phyloP scores from a whole-genome alignment of 2,113 vertebrate genomes.

The Prochilodus magdalenae region DNA sequence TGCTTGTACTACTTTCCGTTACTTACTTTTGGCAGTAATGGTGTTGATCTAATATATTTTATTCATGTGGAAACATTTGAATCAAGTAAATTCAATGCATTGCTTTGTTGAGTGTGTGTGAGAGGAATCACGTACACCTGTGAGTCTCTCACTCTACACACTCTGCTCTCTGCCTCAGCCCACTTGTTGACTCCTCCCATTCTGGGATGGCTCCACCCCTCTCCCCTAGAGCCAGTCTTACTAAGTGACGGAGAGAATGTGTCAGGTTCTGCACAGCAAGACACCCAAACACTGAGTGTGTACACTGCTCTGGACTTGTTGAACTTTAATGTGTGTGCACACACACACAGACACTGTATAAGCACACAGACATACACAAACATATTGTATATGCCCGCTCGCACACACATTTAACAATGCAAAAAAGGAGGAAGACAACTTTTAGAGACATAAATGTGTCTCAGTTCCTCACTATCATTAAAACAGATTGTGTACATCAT shows the following conservation, averaged over 20 bases:
- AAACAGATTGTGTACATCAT: too few relatives aligned
- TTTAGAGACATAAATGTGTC: not conserved
- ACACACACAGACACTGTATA: not conserved
- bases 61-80: not conserved
- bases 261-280: not conserved
- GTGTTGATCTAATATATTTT: not conserved
- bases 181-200: not conserved
- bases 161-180: slow-evolving; percentile 6
- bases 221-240: not conserved
- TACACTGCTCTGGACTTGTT: not conserved
- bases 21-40: too few relatives aligned
- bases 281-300: slow-evolving; percentile 1
- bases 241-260: not conserved
- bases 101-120: slow-evolving; percentile 31
- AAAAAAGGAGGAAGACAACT: not conserved
- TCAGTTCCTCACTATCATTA: too few relatives aligned
- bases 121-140: slow-evolving; percentile 50
- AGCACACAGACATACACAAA: not conserved
- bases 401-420: not conserved
- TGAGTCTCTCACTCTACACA: not conserved
- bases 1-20: too few relatives aligned
- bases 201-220: not conserved
- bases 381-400: too few relatives aligned
- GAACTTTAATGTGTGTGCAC: too few relatives aligned
- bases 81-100: not conserved